Conservation (phyloP, 2,888 invertebrate genomes). For the Gisinianus flammeolus region DNA sequence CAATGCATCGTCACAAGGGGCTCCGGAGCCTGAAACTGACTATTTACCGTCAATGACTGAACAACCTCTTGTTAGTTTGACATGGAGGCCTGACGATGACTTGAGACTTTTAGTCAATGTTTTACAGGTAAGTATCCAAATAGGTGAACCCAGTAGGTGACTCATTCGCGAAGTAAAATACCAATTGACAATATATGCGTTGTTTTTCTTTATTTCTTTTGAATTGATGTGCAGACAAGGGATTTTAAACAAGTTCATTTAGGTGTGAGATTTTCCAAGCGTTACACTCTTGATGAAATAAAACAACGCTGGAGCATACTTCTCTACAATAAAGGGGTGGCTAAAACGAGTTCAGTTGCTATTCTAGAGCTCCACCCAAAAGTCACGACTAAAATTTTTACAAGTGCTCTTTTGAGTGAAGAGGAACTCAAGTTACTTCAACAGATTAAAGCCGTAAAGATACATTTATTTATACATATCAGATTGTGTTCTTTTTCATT, state of each 20-base stretch:
- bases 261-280: conserved; percentile 93
- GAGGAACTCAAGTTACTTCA: conserved; percentile 87
- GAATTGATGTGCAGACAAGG: conserved; percentile 64
- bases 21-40: neutral
- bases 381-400: conserved; percentile 82
- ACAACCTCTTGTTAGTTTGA: conserved; percentile 16
- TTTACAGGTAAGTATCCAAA: conserved; percentile 71
- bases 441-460: conserved; percentile 76
- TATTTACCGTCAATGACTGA: neutral
- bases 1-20: neutral
- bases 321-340: conserved; percentile 92
- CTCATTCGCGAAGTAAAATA: neutral
- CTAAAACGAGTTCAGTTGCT: conserved; percentile 86
- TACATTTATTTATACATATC: neutral
- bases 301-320: conserved; percentile 96
- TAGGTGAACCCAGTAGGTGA: neutral
- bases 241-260: conserved; percentile 75
- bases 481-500: neutral
- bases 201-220: conserved; percentile 11
- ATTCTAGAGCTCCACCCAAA: conserved; percentile 95
- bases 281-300: conserved; percentile 90
- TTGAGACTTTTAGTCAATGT: conserved; percentile 90
- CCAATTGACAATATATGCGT: neutral
- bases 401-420: conserved; percentile 85
- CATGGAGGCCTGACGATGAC: conserved; percentile 97